A percentile compares a stretch with the other conserved stretches of the same genome.
Conservation (phyloP, 2,888 invertebrate genomes). For the Drosophila dives region DNA sequence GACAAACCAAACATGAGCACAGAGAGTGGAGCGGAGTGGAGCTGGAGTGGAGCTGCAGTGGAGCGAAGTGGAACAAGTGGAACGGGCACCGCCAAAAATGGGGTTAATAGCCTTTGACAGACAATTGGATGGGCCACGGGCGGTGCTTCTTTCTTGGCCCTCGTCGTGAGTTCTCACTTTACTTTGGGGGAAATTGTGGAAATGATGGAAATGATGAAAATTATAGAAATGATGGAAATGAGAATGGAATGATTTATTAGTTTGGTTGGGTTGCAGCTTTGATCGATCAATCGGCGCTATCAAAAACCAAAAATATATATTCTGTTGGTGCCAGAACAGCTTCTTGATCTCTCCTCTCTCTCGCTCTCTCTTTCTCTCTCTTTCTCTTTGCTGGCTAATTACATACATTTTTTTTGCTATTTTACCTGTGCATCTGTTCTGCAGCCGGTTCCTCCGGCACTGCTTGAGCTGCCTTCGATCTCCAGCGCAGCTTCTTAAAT, state of each 20-base stretch:
- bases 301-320: slow-evolving; percentile 11
- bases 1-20: slow-evolving; percentile 26
- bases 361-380: neutral
- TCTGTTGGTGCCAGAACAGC: slow-evolving; percentile 44
- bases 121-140: slow-evolving; percentile 60
- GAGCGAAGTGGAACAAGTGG: slow-evolving; percentile 65
- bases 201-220: slow-evolving; percentile 29
- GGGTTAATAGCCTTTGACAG: slow-evolving; percentile 78
- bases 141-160: slow-evolving; percentile 31
- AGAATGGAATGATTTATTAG: slow-evolving; percentile 74
- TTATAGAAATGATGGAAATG: slow-evolving; percentile 44
- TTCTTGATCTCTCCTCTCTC: neutral
- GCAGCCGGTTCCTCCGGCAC: slow-evolving; percentile 22
- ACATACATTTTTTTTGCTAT: slow-evolving; percentile 56
- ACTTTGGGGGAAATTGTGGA: slow-evolving; percentile 16
- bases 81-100: slow-evolving; percentile 60
- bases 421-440: slow-evolving; percentile 4
- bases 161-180: slow-evolving; percentile 77
- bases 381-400: slow-evolving; percentile 56
- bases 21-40: neutral
- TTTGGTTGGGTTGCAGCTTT: slow-evolving; percentile 53
- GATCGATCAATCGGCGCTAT: slow-evolving; percentile 79
- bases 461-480: slow-evolving; percentile 9
- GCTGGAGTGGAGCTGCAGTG: neutral
- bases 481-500: slow-evolving; percentile 14